A percentile compares a stretch with the other conserved stretches of the same genome.
Conservation (phyloP, 2,797 vertebrate species). For the Characodon lateralis region DNA sequence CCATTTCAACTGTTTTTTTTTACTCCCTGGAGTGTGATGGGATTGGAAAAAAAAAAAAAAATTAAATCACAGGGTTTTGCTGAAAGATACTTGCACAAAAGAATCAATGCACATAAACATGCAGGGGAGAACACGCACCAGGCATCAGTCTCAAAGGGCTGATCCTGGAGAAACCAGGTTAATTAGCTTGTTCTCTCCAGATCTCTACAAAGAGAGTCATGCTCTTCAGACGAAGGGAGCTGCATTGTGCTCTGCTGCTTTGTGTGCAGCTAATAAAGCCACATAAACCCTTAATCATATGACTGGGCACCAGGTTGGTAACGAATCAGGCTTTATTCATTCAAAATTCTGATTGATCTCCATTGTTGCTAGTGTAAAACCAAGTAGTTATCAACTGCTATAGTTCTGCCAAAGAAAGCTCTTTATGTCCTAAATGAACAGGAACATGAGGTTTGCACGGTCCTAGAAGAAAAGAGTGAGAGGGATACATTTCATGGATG, state of each 20-base stretch:
- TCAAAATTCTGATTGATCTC: slow-evolving; percentile 62
- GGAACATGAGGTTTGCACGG: background rate
- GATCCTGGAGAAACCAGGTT: slow-evolving; percentile 84
- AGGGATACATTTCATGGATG: slow-evolving; percentile 37
- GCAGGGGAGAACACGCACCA: slow-evolving; percentile 19
- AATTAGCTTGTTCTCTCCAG: slow-evolving; percentile 87
- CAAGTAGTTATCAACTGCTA: slow-evolving; percentile 46
- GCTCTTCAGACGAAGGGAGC: slow-evolving; percentile 69
- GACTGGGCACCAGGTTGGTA: slow-evolving; percentile 42
- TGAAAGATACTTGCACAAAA: slow-evolving; percentile 12
- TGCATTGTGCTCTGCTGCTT: slow-evolving; percentile 66
- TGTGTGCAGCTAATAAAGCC: slow-evolving; percentile 68
- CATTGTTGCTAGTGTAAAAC: slow-evolving; percentile 52
- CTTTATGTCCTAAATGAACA: slow-evolving; percentile 1
- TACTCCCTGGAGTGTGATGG: slow-evolving; percentile 51
- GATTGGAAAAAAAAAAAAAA: slow-evolving; percentile 19
- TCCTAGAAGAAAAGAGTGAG: slow-evolving; percentile 17
- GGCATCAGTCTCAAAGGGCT: slow-evolving; percentile 82
- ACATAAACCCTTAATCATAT: slow-evolving; percentile 70
- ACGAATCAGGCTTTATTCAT: slow-evolving; percentile 63
- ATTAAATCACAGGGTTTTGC: slow-evolving; percentile 1
- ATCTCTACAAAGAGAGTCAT: slow-evolving; percentile 72
- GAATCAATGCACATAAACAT: slow-evolving; percentile 7
- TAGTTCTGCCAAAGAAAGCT: slow-evolving; percentile 22
- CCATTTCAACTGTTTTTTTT: slow-evolving; percentile 80